Conservation (phyloP, 2,113 vertebrate genomes). For the Clarias batrachus region DNA sequence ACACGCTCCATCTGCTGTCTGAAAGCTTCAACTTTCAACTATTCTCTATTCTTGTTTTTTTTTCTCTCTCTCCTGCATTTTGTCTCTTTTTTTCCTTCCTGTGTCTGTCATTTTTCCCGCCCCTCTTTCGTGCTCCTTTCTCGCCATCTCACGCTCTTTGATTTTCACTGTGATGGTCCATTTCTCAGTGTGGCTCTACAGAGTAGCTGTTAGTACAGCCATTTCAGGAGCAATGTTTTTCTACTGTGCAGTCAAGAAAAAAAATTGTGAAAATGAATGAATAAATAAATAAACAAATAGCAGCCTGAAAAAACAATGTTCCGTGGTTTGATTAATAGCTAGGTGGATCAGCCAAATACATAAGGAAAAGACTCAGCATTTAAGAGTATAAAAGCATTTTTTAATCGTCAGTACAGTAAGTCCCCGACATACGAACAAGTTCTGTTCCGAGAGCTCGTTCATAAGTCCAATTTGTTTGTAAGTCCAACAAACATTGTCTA, state of each 20-base stretch:
- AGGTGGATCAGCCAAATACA: neutral
- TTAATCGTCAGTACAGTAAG: neutral
- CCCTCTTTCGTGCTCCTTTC: neutral
- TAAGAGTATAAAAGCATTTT: neutral
- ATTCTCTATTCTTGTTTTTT: neutral
- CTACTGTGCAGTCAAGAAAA: neutral
- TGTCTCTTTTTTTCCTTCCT: slow-evolving; percentile 20
- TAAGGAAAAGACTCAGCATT: neutral
- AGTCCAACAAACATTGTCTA: too few species aligned
- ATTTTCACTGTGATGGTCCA: slow-evolving; percentile 41
- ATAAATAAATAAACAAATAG: neutral
- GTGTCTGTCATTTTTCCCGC: neutral
- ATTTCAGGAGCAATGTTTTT: slow-evolving; percentile 36
- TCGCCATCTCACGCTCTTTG: slow-evolving; percentile 27
- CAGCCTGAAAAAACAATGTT: neutral
- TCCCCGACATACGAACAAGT: too few species aligned
- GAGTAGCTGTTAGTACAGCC: slow-evolving; percentile 46
- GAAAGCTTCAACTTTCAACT: slow-evolving; percentile 11
- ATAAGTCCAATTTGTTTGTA: too few species aligned
- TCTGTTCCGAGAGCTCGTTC: too few species aligned
- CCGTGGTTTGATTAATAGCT: neutral
- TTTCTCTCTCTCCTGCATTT: neutral
- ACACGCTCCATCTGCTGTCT: slow-evolving; percentile 4
- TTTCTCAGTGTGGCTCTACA: slow-evolving; percentile 45
- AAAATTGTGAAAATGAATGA: neutral